Evolutionary conservation across 2,888 invertebrate genomes (phyloP).

Genomic region (Nomada lathburiana): DNA sequence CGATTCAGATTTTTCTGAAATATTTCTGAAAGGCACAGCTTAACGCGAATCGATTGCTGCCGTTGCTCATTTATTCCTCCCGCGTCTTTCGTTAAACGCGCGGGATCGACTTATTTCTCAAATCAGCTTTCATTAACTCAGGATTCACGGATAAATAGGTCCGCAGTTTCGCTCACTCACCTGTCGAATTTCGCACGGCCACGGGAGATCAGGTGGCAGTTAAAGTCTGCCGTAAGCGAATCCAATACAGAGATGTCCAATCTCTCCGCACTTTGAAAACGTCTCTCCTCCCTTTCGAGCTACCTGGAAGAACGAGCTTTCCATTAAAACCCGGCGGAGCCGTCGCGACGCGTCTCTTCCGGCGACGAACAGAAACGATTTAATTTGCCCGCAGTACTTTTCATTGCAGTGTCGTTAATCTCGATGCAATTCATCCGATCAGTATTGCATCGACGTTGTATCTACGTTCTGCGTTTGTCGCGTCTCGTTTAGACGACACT

Average conservation of each 20-base stretch:
- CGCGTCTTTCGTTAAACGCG: background rate
- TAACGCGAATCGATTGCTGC: background rate
- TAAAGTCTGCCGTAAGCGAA: slow-evolving; percentile 62
- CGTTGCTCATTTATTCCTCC: background rate
- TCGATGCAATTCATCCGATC: background rate
- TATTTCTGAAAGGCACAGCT: too few species aligned
- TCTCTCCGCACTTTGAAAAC: slow-evolving; percentile 53
- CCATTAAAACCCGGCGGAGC: slow-evolving; percentile 46
- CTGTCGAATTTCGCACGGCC: slow-evolving; percentile 67
- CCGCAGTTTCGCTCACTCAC: slow-evolving; percentile 64
- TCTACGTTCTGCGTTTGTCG: background rate
- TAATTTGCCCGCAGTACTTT: slow-evolving; percentile 19
- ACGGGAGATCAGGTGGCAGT: slow-evolving; percentile 57
- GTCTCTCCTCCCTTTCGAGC: slow-evolving; percentile 38
- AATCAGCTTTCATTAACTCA: slow-evolving; percentile 51
- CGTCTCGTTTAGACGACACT: too few species aligned
- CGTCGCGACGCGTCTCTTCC: slow-evolving; percentile 18
- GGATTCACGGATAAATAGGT: slow-evolving; percentile 61
- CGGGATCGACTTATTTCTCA: slow-evolving; percentile 21
- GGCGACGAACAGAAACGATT: slow-evolving; percentile 16
- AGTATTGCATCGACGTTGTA: background rate
- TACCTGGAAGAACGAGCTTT: slow-evolving; percentile 65
- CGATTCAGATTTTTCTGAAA: too few species aligned
- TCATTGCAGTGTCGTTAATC: background rate
- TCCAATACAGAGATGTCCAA: slow-evolving; percentile 68